These are phyloP conservation scores for Hyperoplus lanceolatus DNA, from an alignment of 2,797 vertebrate genomes.

Conservation along the genomic window DNA sequence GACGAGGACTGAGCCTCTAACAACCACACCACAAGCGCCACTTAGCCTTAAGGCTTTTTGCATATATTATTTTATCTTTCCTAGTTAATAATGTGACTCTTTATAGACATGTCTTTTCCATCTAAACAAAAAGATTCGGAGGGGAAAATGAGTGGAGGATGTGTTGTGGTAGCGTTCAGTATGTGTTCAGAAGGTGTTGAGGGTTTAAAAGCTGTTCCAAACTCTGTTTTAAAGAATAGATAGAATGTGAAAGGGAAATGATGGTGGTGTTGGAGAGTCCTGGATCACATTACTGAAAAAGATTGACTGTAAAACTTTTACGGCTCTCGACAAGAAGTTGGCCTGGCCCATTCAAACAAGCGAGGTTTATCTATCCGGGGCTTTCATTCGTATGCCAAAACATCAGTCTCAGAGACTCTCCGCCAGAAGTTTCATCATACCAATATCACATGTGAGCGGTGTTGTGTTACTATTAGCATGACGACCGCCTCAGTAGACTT, in stretches of 20 bases:
- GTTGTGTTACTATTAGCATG: slow-evolving; percentile 76
- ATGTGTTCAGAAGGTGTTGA: slow-evolving; percentile 17
- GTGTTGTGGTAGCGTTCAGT: neutral
- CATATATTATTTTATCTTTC: too few species aligned
- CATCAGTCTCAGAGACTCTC: slow-evolving; percentile 72
- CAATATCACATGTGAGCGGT: slow-evolving; percentile 82
- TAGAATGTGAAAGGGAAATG: slow-evolving; percentile 9
- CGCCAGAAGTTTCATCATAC: slow-evolving; percentile 82
- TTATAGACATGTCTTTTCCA: too few species aligned
- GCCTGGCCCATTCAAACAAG: slow-evolving; percentile 75
- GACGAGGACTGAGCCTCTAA: too few species aligned
- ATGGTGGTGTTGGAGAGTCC: slow-evolving; percentile 41
- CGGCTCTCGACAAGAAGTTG: slow-evolving; percentile 80
- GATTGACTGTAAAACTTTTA: slow-evolving; percentile 82
- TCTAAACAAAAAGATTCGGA: slow-evolving; percentile 1
- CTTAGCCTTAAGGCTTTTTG: too few species aligned
- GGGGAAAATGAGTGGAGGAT: neutral
- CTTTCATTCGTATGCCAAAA: slow-evolving; percentile 80
- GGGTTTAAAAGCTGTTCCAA: slow-evolving; percentile 33
- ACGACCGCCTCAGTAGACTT: slow-evolving; percentile 53
- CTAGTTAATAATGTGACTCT: too few species aligned
- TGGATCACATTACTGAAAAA: slow-evolving; percentile 81
- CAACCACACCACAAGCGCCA: too few species aligned
- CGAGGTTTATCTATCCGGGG: slow-evolving; percentile 74
- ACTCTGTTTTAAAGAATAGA: slow-evolving; percentile 43